Conservation (phyloP, 1,140 invertebrate species). For the Drosophila trapezifrons region DNA sequence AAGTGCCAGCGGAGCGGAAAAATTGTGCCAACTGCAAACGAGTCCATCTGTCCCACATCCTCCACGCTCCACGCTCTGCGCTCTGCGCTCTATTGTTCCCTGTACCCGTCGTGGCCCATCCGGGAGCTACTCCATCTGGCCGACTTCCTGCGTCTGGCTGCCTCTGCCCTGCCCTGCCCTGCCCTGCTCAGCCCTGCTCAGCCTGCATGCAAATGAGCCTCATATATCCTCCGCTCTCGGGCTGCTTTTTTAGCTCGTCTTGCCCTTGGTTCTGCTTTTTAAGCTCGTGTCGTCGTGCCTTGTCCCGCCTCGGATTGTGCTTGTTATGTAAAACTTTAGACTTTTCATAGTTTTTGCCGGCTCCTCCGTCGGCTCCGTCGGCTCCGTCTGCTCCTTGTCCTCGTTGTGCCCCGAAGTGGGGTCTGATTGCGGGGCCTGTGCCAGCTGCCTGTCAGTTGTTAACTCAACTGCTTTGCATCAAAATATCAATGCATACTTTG, state of each 20-base stretch:
- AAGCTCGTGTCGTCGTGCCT: constrained; percentile 23
- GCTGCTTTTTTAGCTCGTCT: constrained; percentile 2
- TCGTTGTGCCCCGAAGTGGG: background rate
- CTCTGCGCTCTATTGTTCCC: too few relatives aligned
- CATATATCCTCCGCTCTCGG: constrained; percentile 58
- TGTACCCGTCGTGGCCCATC: background rate
- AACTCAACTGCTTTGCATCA: constrained; percentile 76
- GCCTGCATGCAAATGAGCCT: constrained; percentile 72
- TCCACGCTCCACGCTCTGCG: background rate
- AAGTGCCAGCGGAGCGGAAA: constrained; percentile 26
- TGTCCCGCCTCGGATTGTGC: constrained; percentile 57
- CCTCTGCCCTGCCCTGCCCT: constrained; percentile 6
- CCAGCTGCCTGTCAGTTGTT: constrained; percentile 62
- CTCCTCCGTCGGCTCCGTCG: too few relatives aligned
- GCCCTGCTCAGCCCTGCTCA: constrained; percentile 8
- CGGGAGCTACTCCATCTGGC: constrained; percentile 10
- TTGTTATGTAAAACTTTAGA: constrained; percentile 67
- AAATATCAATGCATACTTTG: constrained; percentile 75
- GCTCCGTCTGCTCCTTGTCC: background rate
- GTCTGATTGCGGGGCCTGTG: constrained; percentile 9
- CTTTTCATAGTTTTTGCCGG: constrained; percentile 35
- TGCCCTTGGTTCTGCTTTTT: constrained; percentile 11
- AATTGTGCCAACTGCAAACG: constrained; percentile 59
- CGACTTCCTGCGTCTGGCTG: constrained; percentile 35
- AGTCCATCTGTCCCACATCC: constrained; percentile 34